Conservation (phyloP, 2,797 vertebrate genomes). For the Echiichthys vipera region DNA sequence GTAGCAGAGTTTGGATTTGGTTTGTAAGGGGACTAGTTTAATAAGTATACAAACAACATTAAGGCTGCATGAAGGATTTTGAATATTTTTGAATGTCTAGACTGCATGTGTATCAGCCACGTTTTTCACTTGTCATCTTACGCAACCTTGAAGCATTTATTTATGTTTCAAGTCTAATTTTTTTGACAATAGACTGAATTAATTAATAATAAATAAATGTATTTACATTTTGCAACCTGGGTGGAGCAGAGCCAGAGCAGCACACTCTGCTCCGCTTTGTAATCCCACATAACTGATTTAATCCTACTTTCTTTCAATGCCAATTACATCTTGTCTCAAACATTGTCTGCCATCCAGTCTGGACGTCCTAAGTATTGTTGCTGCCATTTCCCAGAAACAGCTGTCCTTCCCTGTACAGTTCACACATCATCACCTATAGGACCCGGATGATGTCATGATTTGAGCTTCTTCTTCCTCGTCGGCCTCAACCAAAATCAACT, state of each 20-base stretch:
- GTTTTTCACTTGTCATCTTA: too few relatives aligned
- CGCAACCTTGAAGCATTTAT: too few relatives aligned
- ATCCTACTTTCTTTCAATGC: neutral
- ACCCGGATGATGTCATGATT: conserved; percentile 62
- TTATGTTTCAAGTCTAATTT: too few relatives aligned
- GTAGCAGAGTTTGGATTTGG: conserved; percentile 16
- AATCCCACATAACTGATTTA: neutral
- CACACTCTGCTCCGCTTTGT: too few relatives aligned
- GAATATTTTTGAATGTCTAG: too few relatives aligned
- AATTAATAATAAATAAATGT: too few relatives aligned
- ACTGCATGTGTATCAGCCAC: too few relatives aligned
- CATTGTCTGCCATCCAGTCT: conserved; percentile 26
- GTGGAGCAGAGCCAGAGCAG: too few relatives aligned
- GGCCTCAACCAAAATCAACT: conserved; percentile 25
- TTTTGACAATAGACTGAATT: too few relatives aligned
- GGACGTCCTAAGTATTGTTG: conserved; percentile 34
- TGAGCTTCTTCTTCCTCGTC: conserved; percentile 37
- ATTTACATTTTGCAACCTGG: too few relatives aligned
- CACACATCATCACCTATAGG: conserved; percentile 71
- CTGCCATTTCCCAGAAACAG: conserved; percentile 52
- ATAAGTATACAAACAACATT: conserved; percentile 1
- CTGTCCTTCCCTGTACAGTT: conserved; percentile 64
- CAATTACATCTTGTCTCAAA: conserved; percentile 10
- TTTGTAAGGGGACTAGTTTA: conserved; percentile 4
- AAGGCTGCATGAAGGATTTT: neutral